Percentiles rank a stretch among this genome's conserved stretches.
These are phyloP conservation scores for Otus sunia DNA, from an alignment of 2,113 vertebrate species.

Conservation along the genomic window DNA sequence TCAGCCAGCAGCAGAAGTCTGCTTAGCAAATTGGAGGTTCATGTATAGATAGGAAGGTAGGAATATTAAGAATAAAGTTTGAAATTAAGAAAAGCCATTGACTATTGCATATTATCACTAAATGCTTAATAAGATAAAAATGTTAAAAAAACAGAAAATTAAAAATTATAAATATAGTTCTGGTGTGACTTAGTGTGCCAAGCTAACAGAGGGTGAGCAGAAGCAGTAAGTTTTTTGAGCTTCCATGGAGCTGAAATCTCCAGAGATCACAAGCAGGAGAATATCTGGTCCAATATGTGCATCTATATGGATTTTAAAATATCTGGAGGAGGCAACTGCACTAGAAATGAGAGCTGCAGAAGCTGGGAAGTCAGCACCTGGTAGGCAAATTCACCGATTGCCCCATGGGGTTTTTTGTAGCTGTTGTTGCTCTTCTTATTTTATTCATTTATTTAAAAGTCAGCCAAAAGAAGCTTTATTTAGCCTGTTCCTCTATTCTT, in stretches of 20 bases:
- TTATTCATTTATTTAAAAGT: neutral
- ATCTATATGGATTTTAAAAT: neutral
- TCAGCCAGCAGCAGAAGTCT: neutral
- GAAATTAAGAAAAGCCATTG: neutral
- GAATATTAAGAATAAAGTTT: neutral
- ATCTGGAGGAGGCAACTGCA: neutral
- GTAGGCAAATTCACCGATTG: neutral
- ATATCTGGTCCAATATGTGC: neutral
- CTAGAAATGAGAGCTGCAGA: neutral
- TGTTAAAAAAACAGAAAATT: neutral
- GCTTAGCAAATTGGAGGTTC: neutral
- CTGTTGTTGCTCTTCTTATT: neutral
- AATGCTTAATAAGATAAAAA: neutral
- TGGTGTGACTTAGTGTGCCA: neutral
- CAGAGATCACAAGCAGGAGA: neutral
- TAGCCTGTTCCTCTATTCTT: neutral
- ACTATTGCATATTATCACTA: neutral
- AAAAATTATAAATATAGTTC: neutral
- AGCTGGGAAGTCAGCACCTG: neutral
- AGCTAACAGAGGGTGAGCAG: neutral
- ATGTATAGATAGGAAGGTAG: accelerated
- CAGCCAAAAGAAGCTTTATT: neutral
- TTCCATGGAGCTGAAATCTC: neutral
- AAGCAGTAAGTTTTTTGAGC: neutral
- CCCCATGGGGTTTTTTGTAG: neutral